phyloP scores from a whole-genome alignment of 1,140 invertebrate species.

The Diorhabda sublineata region DNA sequence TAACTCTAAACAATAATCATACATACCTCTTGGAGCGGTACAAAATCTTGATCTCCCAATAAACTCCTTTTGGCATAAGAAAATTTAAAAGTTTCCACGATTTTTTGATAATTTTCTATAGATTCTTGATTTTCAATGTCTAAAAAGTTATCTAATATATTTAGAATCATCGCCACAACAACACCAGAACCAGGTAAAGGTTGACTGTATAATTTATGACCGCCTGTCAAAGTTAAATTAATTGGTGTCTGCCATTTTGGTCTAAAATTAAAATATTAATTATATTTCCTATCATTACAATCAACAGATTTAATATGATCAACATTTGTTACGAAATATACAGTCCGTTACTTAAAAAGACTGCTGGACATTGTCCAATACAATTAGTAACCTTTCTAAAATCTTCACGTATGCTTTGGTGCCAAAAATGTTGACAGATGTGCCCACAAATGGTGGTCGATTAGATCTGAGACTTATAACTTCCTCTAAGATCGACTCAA shows the following conservation, averaged over 20 bases:
- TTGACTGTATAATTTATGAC: slow-evolving; percentile 64
- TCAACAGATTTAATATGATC: too few species aligned
- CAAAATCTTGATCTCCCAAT: slow-evolving; percentile 65
- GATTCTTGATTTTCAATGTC: slow-evolving; percentile 38
- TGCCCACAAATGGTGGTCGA: too few species aligned
- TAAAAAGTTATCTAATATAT: slow-evolving; percentile 67
- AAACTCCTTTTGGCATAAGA: slow-evolving; percentile 83
- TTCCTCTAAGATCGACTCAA: too few species aligned
- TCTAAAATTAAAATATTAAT: slow-evolving; percentile 44
- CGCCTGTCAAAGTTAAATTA: slow-evolving; percentile 50
- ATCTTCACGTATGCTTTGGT: too few species aligned
- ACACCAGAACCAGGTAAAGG: slow-evolving; percentile 81
- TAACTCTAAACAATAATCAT: slow-evolving; percentile 11
- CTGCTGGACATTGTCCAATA: too few species aligned
- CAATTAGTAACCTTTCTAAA: too few species aligned
- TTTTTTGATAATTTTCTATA: slow-evolving; percentile 62
- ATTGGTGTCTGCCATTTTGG: slow-evolving; percentile 60
- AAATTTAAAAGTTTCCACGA: slow-evolving; percentile 92
- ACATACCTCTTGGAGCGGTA: slow-evolving; percentile 48
- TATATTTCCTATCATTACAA: not conserved
- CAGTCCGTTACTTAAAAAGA: too few species aligned
- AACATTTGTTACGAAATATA: too few species aligned
- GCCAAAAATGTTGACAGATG: too few species aligned
- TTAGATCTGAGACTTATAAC: too few species aligned
- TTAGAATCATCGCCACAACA: slow-evolving; percentile 77